Percentiles rank a stretch among this genome's conserved stretches.
These are phyloP conservation scores for Glandiceps talaboti DNA, from an alignment of 53 echinoderm and acorn worm species.

Conservation along the genomic window DNA sequence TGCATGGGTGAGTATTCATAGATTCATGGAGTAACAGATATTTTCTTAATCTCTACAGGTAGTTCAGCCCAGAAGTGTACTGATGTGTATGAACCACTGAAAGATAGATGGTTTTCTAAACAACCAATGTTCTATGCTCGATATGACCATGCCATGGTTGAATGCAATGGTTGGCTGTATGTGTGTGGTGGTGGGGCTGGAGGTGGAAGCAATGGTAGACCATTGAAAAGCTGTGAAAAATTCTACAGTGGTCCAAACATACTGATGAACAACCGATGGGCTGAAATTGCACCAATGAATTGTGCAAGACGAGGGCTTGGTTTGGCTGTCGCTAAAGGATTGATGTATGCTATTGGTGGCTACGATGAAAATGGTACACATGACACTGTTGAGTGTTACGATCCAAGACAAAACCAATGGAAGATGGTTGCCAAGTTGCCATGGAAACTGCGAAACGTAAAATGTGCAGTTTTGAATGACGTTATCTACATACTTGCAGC, in stretches of 20 bases:
- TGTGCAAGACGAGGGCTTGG: not conserved
- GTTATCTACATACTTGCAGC: not conserved
- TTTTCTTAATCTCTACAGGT: not conserved
- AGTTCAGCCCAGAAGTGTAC: not conserved
- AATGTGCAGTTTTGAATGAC: not conserved
- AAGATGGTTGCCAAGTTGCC: not conserved
- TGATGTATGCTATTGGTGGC: not conserved
- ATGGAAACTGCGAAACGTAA: not conserved
- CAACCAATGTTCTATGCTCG: not conserved
- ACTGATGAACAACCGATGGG: not conserved
- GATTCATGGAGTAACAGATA: no score
- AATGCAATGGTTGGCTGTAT: not conserved
- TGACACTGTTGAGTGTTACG: not conserved
- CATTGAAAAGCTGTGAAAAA: not conserved
- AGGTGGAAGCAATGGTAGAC: not conserved
- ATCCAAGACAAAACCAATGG: not conserved
- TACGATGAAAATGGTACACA: not conserved
- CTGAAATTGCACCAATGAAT: not conserved
- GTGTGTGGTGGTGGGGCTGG: not conserved
- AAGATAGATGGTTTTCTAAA: not conserved
- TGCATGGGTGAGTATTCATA: no score
- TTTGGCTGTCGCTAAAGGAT: not conserved
- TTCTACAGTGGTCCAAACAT: not conserved
- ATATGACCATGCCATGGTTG: not conserved
- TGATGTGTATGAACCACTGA: not conserved